These are phyloP conservation scores for Agapornis roseicollis DNA, from an alignment of 2,113 vertebrate species.

Conservation along the genomic window DNA sequence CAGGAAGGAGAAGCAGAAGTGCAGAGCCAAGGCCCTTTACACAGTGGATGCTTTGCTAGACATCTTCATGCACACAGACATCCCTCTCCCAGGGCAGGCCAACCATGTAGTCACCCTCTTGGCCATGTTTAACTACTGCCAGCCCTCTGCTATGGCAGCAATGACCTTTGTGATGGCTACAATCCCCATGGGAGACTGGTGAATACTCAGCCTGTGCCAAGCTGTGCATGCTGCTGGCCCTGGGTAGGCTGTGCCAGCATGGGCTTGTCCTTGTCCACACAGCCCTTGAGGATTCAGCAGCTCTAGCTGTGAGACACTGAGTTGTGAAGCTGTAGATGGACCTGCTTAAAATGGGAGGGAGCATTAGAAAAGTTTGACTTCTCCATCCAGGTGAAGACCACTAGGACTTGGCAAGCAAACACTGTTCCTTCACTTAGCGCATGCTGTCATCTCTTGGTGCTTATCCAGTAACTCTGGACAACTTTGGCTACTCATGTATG, in stretches of 20 bases:
- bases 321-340: neutral
- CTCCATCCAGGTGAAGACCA: neutral
- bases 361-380: neutral
- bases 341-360: neutral
- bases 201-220: neutral
- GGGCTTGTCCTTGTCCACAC: neutral
- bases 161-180: neutral
- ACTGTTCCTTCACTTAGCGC: neutral
- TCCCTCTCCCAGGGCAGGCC: neutral
- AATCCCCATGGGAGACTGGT: neutral
- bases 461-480: neutral
- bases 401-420: neutral
- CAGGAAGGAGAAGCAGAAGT: neutral
- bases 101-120: neutral
- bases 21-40: neutral
- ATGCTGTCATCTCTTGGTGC: neutral
- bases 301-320: neutral
- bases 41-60: neutral
- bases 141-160: neutral
- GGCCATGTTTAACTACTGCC: neutral
- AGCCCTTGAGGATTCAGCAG: neutral
- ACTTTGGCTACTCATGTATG: fast-evolving
- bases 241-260: neutral
- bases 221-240: neutral
- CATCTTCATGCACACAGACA: neutral